Evolutionary conservation across 2,113 vertebrate genomes (phyloP).

Genomic region (Plecturocebus donacophilus): DNA sequence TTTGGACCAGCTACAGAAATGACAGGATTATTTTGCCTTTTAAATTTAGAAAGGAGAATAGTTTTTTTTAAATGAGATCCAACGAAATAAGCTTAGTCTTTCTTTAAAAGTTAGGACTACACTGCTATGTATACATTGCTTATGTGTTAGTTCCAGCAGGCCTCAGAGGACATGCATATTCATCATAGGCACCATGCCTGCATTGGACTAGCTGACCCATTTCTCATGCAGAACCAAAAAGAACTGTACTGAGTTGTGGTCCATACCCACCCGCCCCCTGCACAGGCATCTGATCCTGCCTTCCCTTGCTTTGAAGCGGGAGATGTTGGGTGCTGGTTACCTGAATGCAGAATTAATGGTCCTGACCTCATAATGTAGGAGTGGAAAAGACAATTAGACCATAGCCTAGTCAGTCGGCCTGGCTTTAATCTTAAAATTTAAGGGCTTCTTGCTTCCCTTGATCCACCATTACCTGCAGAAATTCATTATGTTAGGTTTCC

Average conservation of each 20-base stretch:
- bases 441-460: not conserved
- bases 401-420: not conserved
- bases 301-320: not conserved
- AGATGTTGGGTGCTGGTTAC: not conserved
- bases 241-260: not conserved
- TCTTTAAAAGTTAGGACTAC: not conserved
- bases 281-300: not conserved
- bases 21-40: slow-evolving; percentile 13
- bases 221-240: not conserved
- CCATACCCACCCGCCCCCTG: too few species aligned
- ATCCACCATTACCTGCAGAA: not conserved
- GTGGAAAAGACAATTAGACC: not conserved
- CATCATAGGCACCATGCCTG: not conserved
- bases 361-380: not conserved
- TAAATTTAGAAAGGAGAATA: not conserved
- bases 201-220: not conserved
- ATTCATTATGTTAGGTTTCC: not conserved
- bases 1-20: not conserved
- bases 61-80: not conserved
- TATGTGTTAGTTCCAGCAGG: not conserved
- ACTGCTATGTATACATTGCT: not conserved
- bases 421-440: slow-evolving; percentile 4
- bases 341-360: not conserved
- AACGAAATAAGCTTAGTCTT: not conserved
- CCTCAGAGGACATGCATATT: not conserved